Evolutionary conservation across 2,888 invertebrate species (phyloP).

Genomic region (Amphipyra berbera): DNA sequence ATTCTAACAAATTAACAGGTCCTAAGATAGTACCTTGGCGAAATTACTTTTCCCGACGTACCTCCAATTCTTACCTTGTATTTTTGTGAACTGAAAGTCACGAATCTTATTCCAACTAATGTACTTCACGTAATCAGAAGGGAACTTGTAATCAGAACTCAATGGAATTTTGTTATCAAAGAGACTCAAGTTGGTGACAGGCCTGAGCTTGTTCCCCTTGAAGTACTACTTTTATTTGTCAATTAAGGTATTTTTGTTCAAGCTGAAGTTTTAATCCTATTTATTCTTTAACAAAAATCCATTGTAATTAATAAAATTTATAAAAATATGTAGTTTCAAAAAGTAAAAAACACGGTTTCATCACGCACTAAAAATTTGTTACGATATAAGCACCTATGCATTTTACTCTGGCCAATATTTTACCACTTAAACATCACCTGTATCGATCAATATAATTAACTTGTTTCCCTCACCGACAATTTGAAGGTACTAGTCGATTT

Average conservation of each 20-base stretch:
- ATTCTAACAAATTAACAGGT: slow-evolving; percentile 1
- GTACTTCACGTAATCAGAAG: slow-evolving; percentile 20
- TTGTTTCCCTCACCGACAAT: slow-evolving; percentile 25
- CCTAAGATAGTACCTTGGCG: slow-evolving; percentile 15
- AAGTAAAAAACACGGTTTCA: too few species aligned
- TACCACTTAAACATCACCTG: slow-evolving; percentile 8
- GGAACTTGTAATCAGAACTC: slow-evolving; percentile 21
- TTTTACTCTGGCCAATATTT: too few species aligned
- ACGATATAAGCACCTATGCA: too few species aligned
- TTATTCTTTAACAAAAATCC: too few species aligned
- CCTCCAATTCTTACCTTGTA: not conserved
- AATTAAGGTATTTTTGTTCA: not conserved
- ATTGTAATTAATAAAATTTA: too few species aligned
- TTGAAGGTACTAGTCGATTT: slow-evolving; percentile 21
- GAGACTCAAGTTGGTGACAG: not conserved
- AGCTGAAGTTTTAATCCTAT: too few species aligned
- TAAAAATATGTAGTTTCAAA: too few species aligned
- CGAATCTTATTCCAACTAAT: slow-evolving; percentile 31
- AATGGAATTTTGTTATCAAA: slow-evolving; percentile 16
- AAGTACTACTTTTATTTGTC: slow-evolving; percentile 1
- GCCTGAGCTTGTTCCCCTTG: slow-evolving; percentile 5
- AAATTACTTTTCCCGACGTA: slow-evolving; percentile 17
- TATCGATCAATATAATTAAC: slow-evolving; percentile 24
- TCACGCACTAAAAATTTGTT: too few species aligned
- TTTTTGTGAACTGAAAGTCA: slow-evolving; percentile 9